A percentile compares a stretch with the other conserved stretches of the same genome.
Evolutionary conservation across 2,888 invertebrate species (phyloP).

Genomic region (Tenthredo amoena): DNA sequence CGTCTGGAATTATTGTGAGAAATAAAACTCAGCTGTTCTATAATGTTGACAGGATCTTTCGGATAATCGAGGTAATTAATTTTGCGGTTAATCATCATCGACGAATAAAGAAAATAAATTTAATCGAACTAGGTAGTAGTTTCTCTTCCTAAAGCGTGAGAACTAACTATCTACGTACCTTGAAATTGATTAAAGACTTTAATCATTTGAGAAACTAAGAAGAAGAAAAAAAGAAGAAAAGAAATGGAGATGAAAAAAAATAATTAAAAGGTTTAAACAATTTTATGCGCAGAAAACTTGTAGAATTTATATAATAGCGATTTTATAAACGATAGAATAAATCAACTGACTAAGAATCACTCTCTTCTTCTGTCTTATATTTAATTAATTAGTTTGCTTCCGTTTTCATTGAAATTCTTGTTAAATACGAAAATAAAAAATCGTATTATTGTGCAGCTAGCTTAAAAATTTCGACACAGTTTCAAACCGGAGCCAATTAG

Average conservation of each 20-base stretch:
- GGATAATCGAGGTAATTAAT: not conserved
- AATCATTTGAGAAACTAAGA: not conserved
- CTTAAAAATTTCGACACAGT: slow-evolving; percentile 25
- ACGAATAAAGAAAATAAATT: not conserved
- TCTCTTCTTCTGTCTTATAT: not conserved
- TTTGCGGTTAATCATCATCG: not conserved
- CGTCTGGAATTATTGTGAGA: not conserved
- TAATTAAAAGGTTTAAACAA: not conserved
- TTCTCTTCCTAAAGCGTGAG: not conserved
- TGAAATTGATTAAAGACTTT: not conserved
- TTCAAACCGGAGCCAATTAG: slow-evolving; percentile 36
- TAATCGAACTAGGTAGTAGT: not conserved
- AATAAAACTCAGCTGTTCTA: not conserved
- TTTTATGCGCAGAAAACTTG: not conserved
- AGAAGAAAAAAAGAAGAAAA: not conserved
- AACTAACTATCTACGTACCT: not conserved
- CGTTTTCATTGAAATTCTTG: not conserved
- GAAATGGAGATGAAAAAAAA: not conserved
- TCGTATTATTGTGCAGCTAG: not conserved
- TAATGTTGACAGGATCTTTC: not conserved
- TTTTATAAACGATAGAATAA: not conserved
- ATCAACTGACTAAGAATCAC: not conserved
- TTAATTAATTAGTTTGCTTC: not conserved
- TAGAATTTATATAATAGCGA: too few relatives aligned
- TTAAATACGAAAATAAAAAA: not conserved